A percentile compares a stretch with the other conserved stretches of the same genome.
Evolutionary conservation across 2,888 invertebrate genomes (phyloP).

Genomic region (Sphaerolaimus hirsutus): DNA sequence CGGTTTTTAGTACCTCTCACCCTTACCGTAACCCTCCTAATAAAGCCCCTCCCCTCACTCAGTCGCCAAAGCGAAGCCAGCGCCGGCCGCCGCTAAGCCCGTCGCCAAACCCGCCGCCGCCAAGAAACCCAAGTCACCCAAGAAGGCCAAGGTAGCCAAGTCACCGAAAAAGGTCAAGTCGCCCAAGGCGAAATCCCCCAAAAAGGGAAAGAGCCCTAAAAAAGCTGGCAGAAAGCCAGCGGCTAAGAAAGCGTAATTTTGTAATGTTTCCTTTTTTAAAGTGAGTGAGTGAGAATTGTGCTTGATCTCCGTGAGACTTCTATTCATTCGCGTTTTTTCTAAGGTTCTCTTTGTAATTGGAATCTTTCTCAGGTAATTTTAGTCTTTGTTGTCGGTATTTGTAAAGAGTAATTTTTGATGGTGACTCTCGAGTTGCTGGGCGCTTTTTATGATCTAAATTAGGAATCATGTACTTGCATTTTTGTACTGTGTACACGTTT

Average conservation of each 20-base stretch:
- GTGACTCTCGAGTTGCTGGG: too few relatives aligned
- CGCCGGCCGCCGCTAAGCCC: conserved; percentile 4
- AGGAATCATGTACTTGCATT: too few relatives aligned
- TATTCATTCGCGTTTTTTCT: neutral
- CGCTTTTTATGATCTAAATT: too few relatives aligned
- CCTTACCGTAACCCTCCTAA: too few relatives aligned
- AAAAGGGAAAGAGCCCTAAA: neutral
- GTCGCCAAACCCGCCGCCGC: conserved; percentile 6
- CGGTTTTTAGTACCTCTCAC: too few relatives aligned
- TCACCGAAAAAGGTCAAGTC: neutral
- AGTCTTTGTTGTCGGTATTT: too few relatives aligned
- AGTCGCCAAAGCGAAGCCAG: too few relatives aligned
- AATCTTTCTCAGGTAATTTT: neutral
- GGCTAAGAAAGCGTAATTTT: too few relatives aligned
- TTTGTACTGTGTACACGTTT: too few relatives aligned
- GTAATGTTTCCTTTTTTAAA: neutral
- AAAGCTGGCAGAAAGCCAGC: neutral
- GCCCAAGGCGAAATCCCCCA: neutral
- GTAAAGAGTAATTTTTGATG: too few relatives aligned
- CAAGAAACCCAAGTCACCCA: neutral
- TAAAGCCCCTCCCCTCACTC: too few relatives aligned
- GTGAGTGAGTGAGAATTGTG: neutral
- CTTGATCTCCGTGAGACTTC: neutral
- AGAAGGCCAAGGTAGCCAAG: neutral
- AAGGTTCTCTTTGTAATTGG: neutral